Evolutionary conservation across 2,113 vertebrate species (phyloP).

Genomic region (Callipepla californica): DNA sequence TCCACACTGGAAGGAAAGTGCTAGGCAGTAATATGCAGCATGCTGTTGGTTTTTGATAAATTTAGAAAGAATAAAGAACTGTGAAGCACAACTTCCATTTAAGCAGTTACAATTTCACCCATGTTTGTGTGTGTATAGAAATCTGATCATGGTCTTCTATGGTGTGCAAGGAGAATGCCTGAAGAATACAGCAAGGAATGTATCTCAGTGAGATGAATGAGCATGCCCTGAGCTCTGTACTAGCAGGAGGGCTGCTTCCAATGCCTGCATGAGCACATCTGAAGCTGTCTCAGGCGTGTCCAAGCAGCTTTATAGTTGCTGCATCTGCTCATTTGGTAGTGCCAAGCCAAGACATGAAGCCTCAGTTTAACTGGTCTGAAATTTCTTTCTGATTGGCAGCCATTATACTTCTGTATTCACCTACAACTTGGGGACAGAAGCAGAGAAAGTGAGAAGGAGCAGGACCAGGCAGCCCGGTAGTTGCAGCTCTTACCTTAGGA

Average conservation of each 20-base stretch:
- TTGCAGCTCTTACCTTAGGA: not conserved
- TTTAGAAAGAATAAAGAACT: not conserved
- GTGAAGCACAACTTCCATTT: not conserved
- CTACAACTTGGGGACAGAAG: not conserved
- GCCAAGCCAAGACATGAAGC: not conserved
- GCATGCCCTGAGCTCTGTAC: accelerated
- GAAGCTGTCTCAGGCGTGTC: not conserved
- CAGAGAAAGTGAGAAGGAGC: accelerated
- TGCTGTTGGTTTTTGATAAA: not conserved
- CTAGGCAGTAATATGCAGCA: not conserved
- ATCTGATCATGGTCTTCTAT: not conserved
- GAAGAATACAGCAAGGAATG: not conserved
- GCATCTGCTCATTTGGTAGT: not conserved
- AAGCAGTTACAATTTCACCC: not conserved
- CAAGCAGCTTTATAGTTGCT: not conserved
- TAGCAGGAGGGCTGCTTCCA: not conserved
- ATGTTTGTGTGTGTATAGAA: not conserved
- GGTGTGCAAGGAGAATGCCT: not conserved
- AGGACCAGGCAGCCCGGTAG: not conserved
- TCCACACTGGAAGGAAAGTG: not conserved
- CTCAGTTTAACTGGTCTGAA: not conserved
- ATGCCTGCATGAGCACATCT: not conserved
- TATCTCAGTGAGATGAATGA: not conserved
- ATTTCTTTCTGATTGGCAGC: not conserved
- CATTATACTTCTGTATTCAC: not conserved